Base-by-base conservation (phyloP, 1,140 invertebrate species). In the Ostrea denselamellosa region DNA sequence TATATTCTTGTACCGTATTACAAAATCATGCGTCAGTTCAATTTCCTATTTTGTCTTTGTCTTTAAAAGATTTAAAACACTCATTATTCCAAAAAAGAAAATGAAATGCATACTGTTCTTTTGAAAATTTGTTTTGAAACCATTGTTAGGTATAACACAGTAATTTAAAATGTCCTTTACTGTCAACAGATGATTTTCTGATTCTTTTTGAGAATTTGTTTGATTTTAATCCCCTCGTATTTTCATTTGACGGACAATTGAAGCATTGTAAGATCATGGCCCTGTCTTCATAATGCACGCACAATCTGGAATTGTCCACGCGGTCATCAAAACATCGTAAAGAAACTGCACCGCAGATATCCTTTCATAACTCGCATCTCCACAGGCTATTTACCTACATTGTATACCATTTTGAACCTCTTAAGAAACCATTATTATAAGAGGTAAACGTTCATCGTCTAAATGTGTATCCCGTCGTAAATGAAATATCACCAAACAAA, bases 281-380 rank as follows among this genome's bases (percentile, higher is more conserved):
- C n/a, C n/a, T 62, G 56, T 3, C 56, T 14, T n/a, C 19, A 4
- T 62, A 77, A 77, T 77, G 68, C 14, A 25, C 17, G 28, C 25
- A 12, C 25, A 77, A 28, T 77, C 14, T 25, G 12, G 25, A 77
- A 77, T 77, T 77, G 28, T 77, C 68, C 25, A 14, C 8, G 8
- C 68, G 8, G 68, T 34, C 68, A 77, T 77, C 68, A 77, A 77
- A 77, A 77, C 68, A 77, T 25, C 28, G 28, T 77, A 77, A 77
- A 77, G 22, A 77, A 77, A 28, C 2, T 14, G 25, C 68, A 77
- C 9, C 9, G 34, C 68, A 14, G 68, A 77, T 77, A 28, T 77
- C 28, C 28, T 77, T 77, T 77, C 9, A 77, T 34, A 28, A 22
- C 25, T 28, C 22, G 0, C 22, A 28, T 34, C 68, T 77, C 68